Evolutionary conservation across 2,888 invertebrate species (phyloP).

Genomic region (Platycheirus rosarum): DNA sequence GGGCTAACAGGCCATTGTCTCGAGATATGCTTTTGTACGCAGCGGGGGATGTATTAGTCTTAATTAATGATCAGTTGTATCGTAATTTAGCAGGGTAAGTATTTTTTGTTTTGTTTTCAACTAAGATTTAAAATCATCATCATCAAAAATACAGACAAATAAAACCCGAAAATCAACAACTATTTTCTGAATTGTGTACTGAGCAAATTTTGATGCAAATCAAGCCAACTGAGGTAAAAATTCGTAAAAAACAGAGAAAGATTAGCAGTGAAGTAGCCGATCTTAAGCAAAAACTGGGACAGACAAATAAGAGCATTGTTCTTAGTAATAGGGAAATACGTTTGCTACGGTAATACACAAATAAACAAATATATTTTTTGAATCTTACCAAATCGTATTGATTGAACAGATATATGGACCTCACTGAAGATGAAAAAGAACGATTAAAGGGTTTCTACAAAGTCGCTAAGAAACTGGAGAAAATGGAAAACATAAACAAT

Average conservation of each 20-base stretch:
- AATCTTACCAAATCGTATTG: neutral
- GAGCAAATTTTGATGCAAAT: slow-evolving; percentile 94
- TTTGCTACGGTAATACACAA: slow-evolving; percentile 89
- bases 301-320: slow-evolving; percentile 93
- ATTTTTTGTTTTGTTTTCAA: slow-evolving; percentile 43
- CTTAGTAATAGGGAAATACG: slow-evolving; percentile 95
- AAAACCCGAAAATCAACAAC: slow-evolving; percentile 87
- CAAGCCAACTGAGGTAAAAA: slow-evolving; percentile 92
- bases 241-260: slow-evolving; percentile 94
- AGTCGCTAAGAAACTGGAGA: slow-evolving; percentile 95
- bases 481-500: slow-evolving; percentile 89
- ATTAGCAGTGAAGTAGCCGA: slow-evolving; percentile 95
- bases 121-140: neutral
- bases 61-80: slow-evolving; percentile 93
- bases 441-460: slow-evolving; percentile 95
- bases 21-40: slow-evolving; percentile 96
- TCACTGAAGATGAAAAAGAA: slow-evolving; percentile 96
- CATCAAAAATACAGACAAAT: slow-evolving; percentile 84
- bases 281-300: slow-evolving; percentile 90
- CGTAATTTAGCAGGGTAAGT: slow-evolving; percentile 86
- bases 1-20: slow-evolving; percentile 94
- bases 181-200: slow-evolving; percentile 92
- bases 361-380: slow-evolving; percentile 34
- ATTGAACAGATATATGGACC: slow-evolving; percentile 88
- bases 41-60: slow-evolving; percentile 92